These are phyloP conservation scores for Bubo blakistoni DNA, from an alignment of 2,113 vertebrate species.

Conservation along the genomic window DNA sequence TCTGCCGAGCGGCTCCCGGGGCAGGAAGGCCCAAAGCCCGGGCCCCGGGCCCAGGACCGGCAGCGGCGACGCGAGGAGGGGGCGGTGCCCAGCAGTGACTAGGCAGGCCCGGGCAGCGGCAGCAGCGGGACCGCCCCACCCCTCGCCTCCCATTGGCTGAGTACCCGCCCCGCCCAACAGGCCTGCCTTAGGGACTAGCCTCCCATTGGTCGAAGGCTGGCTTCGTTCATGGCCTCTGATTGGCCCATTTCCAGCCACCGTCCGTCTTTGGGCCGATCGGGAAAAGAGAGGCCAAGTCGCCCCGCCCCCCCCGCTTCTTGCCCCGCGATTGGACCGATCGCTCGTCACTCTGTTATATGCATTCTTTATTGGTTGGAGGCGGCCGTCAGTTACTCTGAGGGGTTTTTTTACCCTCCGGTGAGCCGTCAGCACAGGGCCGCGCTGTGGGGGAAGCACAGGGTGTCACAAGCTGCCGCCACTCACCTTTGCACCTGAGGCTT, in stretches of 20 bases:
- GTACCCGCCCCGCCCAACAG: neutral
- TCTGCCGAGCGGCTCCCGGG: accelerated
- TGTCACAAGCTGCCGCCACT: neutral
- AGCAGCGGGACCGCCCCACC: neutral
- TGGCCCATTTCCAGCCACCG: neutral
- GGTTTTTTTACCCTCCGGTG: neutral
- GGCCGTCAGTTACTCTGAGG: accelerated
- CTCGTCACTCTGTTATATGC: accelerated
- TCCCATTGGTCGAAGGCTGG: slow-evolving; percentile 39
- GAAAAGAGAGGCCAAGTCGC: neutral
- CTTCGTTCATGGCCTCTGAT: neutral
- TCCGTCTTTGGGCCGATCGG: neutral
- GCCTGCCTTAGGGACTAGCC: neutral
- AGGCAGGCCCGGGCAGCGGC: neutral
- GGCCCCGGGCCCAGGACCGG: accelerated
- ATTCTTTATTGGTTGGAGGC: neutral
- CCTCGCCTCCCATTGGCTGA: neutral
- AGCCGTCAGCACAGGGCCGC: neutral
- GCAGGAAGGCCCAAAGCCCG: accelerated
- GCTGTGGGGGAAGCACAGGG: neutral
- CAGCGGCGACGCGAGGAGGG: accelerated
- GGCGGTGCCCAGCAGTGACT: neutral
- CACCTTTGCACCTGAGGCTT: accelerated
- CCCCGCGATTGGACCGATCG: accelerated
- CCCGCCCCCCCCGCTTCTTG: neutral